phyloP scores from a whole-genome alignment of 2,888 invertebrate genomes.

The Cordilura impudica region DNA sequence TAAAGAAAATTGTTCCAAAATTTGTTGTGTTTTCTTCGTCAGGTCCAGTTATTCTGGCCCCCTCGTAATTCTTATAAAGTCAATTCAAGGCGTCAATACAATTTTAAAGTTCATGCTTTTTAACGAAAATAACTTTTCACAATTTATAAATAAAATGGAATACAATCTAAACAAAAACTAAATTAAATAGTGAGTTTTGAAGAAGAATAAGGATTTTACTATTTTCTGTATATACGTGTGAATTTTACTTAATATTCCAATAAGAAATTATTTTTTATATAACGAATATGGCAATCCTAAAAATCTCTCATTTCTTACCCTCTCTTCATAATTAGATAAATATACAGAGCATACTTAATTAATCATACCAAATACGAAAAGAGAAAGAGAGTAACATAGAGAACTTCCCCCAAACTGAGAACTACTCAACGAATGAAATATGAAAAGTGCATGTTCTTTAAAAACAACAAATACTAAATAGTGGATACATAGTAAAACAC shows the following conservation, averaged over 20 bases:
- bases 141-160: too few relatives aligned
- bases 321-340: background rate
- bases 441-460: conserved; percentile 20
- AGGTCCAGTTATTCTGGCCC: too few relatives aligned
- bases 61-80: too few relatives aligned
- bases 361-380: background rate
- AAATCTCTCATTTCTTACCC: background rate
- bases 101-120: too few relatives aligned
- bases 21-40: too few relatives aligned
- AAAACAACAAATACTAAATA: conserved; percentile 4
- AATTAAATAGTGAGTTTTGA: too few relatives aligned
- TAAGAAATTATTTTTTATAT: background rate
- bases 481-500: conserved; percentile 38
- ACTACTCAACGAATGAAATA: background rate
- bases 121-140: too few relatives aligned
- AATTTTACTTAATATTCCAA: background rate
- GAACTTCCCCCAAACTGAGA: conserved; percentile 24
- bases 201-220: too few relatives aligned
- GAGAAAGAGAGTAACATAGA: background rate
- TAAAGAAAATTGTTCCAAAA: too few relatives aligned
- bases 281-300: background rate
- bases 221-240: too few relatives aligned
- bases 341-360: background rate
- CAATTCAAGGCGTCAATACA: too few relatives aligned
- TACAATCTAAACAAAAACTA: too few relatives aligned